Evolutionary conservation across 2,888 invertebrate genomes (phyloP).

Genomic region (Ceriagrion tenellum): DNA sequence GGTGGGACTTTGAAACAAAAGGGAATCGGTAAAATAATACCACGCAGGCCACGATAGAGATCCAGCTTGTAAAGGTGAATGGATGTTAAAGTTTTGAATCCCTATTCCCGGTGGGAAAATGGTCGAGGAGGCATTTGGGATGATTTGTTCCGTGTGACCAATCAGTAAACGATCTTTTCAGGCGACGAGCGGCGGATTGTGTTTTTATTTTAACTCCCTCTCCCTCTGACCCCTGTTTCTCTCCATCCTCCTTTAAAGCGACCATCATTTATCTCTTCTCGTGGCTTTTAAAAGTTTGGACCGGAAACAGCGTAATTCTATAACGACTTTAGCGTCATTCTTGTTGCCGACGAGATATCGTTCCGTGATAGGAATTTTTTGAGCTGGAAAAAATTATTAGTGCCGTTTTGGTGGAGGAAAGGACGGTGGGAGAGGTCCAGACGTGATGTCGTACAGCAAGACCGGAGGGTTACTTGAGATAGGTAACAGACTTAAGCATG

Average conservation of each 20-base stretch:
- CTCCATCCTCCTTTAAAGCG: conserved; percentile 13
- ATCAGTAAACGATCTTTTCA: conserved; percentile 61
- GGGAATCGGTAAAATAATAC: conserved; percentile 33
- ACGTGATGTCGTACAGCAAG: not conserved
- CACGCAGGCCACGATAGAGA: not conserved
- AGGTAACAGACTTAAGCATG: not conserved
- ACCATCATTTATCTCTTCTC: conserved; percentile 4
- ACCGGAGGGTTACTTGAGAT: not conserved
- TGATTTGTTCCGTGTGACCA: conserved; percentile 50
- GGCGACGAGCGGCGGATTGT: conserved; percentile 26
- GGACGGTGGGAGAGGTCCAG: not conserved
- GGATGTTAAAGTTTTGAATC: not conserved
- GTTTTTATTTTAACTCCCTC: conserved; percentile 28
- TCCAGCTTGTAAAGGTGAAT: not conserved
- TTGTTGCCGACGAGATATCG: conserved; percentile 55
- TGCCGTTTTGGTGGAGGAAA: not conserved
- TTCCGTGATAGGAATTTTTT: conserved; percentile 54
- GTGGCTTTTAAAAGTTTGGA: conserved; percentile 49
- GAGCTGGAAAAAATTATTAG: conserved; percentile 42
- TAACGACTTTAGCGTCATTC: conserved; percentile 55
- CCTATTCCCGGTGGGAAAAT: not conserved
- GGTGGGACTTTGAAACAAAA: conserved; percentile 32
- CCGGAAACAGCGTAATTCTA: conserved; percentile 59
- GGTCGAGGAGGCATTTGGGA: not conserved
- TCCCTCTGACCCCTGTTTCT: not conserved